phyloP scores from a whole-genome alignment of 1,140 invertebrate species.

The Streblospio benedicti region DNA sequence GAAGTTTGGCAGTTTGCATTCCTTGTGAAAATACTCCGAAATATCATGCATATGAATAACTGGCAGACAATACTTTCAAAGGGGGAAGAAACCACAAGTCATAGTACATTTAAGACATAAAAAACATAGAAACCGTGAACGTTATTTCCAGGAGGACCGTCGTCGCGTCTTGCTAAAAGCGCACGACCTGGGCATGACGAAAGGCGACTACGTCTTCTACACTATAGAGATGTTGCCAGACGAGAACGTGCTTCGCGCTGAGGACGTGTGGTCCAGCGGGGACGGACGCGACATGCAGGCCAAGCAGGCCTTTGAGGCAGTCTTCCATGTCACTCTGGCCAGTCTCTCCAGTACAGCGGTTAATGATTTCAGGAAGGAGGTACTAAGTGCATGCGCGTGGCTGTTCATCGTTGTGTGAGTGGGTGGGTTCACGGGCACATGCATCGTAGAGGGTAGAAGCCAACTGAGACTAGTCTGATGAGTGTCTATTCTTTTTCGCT shows the following conservation, averaged over 20 bases:
- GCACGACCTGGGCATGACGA: constrained; percentile 8
- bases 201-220: constrained; percentile 10
- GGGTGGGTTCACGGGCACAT: too few species aligned
- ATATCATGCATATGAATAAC: too few species aligned
- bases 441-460: too few species aligned
- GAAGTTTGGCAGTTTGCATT: too few species aligned
- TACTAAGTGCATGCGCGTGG: too few species aligned
- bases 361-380: constrained; percentile 8
- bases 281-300: constrained; percentile 7
- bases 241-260: constrained; percentile 5
- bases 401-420: too few species aligned
- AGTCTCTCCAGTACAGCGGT: not conserved
- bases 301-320: constrained; percentile 13
- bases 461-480: too few species aligned
- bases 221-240: constrained; percentile 14
- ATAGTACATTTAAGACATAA: not conserved
- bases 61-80: too few species aligned
- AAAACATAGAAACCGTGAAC: not conserved
- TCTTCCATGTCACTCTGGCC: constrained; percentile 13
- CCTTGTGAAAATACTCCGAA: too few species aligned
- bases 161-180: constrained; percentile 7
- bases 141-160: not conserved
- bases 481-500: too few species aligned
- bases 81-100: not conserved
- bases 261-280: constrained; percentile 4